Base-by-base conservation (phyloP, 2,113 vertebrate species). In the Cheirogaleus medius region DNA sequence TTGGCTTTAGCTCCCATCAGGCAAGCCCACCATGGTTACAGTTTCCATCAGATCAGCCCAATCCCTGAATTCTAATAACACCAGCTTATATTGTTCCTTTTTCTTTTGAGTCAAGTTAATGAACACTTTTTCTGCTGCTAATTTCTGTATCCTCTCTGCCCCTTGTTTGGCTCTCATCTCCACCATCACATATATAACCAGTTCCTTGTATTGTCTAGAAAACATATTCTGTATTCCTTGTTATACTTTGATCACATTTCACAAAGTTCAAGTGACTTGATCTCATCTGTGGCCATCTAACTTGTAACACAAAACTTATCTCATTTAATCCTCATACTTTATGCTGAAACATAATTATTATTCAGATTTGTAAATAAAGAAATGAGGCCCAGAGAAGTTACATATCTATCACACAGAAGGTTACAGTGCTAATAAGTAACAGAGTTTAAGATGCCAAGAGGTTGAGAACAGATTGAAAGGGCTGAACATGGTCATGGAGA, bases 1-100 rank as follows among this genome's bases (percentile, higher is more conserved):
- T 96, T 97, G 89, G 52, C 82, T 63, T 95, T 39, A 80, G 49
- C 34, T 87, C 34, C 56, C 29, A 91, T 10, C 21, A 87, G 42
- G 74, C 23, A 95, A 96, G 18, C 32, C 20, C n/a, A 89, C 23
- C 17, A 34, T 29, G 29, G 56, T 71, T 96, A 63, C 58, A 85
- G 17, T 96, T 95, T 96, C 87, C 74, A 74, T 84, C 25, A 69
- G 9, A 18, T 74, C 60, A 84, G 0, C 14, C 3, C n/a, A 71
- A 73, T 20, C 27, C 34, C 8, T 77, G 20, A 6, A 49, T 49
- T 94, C 42, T 42, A 56, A 37, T 18, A 86, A 58, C 9, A 86
- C 3, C 52, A 49, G 0, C 74, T 54, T 76, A 42, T 54, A 63
- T 96, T 32, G 23, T 27, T 83, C 17, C 9, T 78, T 87, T 85